Conservation (phyloP, 92 coral and sea anemone species). For the Zoanthus sansibaricus region DNA sequence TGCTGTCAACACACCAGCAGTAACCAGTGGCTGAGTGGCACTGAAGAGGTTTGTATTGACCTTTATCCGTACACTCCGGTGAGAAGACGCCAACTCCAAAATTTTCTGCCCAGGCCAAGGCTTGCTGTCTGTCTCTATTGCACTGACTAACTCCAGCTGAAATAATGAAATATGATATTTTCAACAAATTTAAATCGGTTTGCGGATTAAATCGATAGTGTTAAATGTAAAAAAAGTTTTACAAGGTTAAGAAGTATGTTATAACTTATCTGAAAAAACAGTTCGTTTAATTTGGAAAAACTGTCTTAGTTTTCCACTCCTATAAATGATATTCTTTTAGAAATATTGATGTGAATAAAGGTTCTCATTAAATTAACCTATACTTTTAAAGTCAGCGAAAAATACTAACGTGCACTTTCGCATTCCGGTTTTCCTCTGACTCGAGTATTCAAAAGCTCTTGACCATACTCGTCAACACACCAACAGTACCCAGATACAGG, state of each 20-base stretch:
- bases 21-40: constrained; percentile 82
- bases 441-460: constrained; percentile 65
- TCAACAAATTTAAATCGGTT: neutral
- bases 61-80: constrained; percentile 73
- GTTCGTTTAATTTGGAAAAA: no score
- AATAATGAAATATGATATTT: neutral
- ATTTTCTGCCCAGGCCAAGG: constrained; percentile 81
- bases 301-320: neutral
- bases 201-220: no score
- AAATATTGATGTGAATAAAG: neutral
- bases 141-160: constrained; percentile 71
- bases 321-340: neutral
- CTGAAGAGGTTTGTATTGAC: constrained; percentile 74
- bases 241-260: no score
- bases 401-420: constrained; percentile 59
- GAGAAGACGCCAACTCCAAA: constrained; percentile 74
- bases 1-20: constrained; percentile 93
- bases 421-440: constrained; percentile 84
- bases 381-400: neutral
- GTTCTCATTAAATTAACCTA: neutral
- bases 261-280: no score
- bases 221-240: no score
- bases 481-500: constrained; percentile 70
- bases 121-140: constrained; percentile 71
- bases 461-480: constrained; percentile 85